Conservation (phyloP, 2,888 invertebrate genomes). For the Ceramica pisi region DNA sequence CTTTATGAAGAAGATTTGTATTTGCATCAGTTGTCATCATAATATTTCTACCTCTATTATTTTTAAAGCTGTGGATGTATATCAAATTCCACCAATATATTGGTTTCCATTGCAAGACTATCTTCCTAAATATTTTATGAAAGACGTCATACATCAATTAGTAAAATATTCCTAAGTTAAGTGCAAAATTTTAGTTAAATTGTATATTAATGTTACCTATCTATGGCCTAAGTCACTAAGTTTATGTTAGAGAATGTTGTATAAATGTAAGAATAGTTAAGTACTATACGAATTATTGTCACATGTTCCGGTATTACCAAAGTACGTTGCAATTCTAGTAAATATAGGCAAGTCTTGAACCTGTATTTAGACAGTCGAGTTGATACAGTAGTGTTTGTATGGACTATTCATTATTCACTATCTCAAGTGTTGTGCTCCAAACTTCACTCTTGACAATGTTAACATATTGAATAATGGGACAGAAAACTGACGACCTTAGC, state of each 20-base stretch:
- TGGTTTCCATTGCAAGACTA: constrained; percentile 23
- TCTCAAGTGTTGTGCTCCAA: not conserved
- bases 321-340: constrained; percentile 67
- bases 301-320: constrained; percentile 66
- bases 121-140: constrained; percentile 11
- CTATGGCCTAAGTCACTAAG: constrained; percentile 72
- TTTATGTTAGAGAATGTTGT: constrained; percentile 59
- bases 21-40: not conserved
- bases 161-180: constrained; percentile 33
- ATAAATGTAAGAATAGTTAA: constrained; percentile 56
- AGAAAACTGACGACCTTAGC: not conserved
- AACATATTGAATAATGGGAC: not conserved
- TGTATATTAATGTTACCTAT: constrained; percentile 66
- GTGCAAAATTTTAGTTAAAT: constrained; percentile 48
- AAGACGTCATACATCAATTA: constrained; percentile 21
- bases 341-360: not conserved
- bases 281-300: constrained; percentile 55
- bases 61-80: constrained; percentile 13
- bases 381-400: constrained; percentile 11
- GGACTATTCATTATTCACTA: constrained; percentile 2
- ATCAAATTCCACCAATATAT: constrained; percentile 5
- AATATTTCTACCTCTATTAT: constrained; percentile 31
- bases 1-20: constrained; percentile 1
- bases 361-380: constrained; percentile 1
- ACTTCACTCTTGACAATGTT: not conserved